Percentiles rank a stretch among this genome's conserved stretches.
phyloP scores from a whole-genome alignment of 2,797 vertebrate genomes.

The Orientallactaga sibirica region DNA sequence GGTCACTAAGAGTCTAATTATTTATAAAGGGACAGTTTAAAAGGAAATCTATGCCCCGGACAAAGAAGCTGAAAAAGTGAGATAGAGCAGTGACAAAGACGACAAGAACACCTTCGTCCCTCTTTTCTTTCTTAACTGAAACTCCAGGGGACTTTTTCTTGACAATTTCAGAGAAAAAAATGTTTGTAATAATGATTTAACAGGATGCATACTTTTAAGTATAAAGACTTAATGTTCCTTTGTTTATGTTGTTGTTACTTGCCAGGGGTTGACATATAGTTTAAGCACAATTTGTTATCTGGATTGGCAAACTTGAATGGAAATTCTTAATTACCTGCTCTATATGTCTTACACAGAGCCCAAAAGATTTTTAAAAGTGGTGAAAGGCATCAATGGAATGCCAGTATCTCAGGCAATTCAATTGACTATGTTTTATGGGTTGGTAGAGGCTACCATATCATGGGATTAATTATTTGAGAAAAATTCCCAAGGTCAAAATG shows the following conservation, averaged over 20 bases:
- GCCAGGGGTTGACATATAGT: not conserved
- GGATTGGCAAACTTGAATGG: not conserved
- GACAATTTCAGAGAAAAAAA: slow-evolving; percentile 48
- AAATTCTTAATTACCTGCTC: slow-evolving; percentile 33
- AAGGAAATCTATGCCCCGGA: not conserved
- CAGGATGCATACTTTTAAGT: not conserved
- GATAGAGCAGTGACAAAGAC: not conserved
- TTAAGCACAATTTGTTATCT: not conserved
- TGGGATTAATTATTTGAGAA: slow-evolving; percentile 70
- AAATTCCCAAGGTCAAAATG: slow-evolving; percentile 64
- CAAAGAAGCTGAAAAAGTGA: not conserved
- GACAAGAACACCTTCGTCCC: not conserved
- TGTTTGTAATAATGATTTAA: not conserved
- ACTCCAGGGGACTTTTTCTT: not conserved
- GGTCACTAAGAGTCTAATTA: not conserved
- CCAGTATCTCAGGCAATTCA: not conserved
- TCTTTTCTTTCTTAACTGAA: slow-evolving; percentile 27
- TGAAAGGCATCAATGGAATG: slow-evolving; percentile 32
- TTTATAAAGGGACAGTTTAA: not conserved
- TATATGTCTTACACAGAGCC: slow-evolving; percentile 4
- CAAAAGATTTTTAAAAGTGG: not conserved
- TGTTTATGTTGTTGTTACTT: not conserved
- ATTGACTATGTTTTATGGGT: not conserved
- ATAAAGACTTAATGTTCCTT: not conserved
- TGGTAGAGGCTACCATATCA: slow-evolving; percentile 1